These are phyloP conservation scores for Xestia xanthographa DNA, from an alignment of 2,888 invertebrate genomes.

Conservation along the genomic window DNA sequence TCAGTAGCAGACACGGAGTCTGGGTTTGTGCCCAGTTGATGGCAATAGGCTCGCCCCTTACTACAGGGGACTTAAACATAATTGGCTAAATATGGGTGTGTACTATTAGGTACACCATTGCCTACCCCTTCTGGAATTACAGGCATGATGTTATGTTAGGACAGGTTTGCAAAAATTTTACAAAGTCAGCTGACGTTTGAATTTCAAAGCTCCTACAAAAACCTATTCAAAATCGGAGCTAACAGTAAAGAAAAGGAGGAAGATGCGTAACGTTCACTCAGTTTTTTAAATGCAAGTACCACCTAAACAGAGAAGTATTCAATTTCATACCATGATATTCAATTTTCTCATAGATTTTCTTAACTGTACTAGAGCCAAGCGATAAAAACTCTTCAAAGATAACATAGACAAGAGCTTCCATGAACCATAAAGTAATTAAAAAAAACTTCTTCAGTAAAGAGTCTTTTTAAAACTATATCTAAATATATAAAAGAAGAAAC, in stretches of 20 bases:
- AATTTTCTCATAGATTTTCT: not conserved
- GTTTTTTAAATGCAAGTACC: not conserved
- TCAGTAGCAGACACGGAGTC: no score
- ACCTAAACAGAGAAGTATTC: not conserved
- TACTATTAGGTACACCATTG: no score
- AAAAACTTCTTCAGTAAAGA: not conserved
- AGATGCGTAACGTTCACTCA: not conserved
- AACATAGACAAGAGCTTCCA: not conserved
- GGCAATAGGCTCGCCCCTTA: no score
- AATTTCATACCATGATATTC: not conserved
- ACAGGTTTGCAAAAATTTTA: no score
- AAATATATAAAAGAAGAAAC: no score
- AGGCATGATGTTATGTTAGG: no score
- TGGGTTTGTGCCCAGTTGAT: no score
- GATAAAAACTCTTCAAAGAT: not conserved
- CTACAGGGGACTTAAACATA: no score
- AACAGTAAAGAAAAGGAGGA: not conserved
- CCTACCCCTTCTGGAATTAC: no score
- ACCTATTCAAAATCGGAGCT: not conserved
- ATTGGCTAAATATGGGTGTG: no score
- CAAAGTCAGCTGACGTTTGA: not conserved
- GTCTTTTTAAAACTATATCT: not conserved
- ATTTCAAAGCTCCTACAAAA: not conserved
- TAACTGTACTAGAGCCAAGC: not conserved
- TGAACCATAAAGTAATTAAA: not conserved